These are phyloP conservation scores for Rhabdophis nuchalis DNA, from an alignment of 2,797 vertebrate genomes.

Conservation along the genomic window DNA sequence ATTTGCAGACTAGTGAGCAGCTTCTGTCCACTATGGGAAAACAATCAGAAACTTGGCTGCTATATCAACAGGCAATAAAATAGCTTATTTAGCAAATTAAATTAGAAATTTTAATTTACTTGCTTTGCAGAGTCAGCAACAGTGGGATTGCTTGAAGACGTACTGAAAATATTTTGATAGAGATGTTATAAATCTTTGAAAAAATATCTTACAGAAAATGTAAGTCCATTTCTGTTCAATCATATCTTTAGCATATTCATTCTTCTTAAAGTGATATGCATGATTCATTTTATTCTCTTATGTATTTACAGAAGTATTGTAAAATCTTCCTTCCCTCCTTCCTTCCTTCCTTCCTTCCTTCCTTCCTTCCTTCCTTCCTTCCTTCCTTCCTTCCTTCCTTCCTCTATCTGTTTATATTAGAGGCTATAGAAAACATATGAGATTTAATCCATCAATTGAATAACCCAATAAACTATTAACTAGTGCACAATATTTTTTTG, in stretches of 20 bases:
- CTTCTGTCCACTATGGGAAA: conserved; percentile 53
- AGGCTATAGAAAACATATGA: background rate
- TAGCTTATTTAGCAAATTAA: conserved; percentile 61
- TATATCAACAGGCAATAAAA: conserved; percentile 50
- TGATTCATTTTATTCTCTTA: conserved; percentile 51
- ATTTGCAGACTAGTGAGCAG: conserved; percentile 52
- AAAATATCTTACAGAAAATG: conserved; percentile 50
- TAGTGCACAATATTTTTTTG: background rate
- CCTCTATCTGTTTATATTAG: conserved; percentile 44
- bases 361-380: conserved; percentile 40
- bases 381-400: conserved; percentile 19
- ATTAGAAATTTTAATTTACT: conserved; percentile 56
- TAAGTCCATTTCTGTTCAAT: conserved; percentile 41
- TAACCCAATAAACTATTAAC: background rate
- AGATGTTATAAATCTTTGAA: conserved; percentile 46
- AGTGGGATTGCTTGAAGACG: conserved; percentile 44
- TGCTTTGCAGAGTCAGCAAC: conserved; percentile 53
- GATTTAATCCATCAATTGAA: background rate
- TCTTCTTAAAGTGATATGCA: conserved; percentile 46
- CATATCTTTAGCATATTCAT: conserved; percentile 46
- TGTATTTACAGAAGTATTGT: conserved; percentile 37
- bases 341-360: conserved; percentile 18
- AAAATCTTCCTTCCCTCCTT: conserved; percentile 27
- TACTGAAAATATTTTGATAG: conserved; percentile 56
- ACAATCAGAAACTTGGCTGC: conserved; percentile 51